Conservation (phyloP, 2,113 vertebrate species). For the Rhinoptilus africanus region DNA sequence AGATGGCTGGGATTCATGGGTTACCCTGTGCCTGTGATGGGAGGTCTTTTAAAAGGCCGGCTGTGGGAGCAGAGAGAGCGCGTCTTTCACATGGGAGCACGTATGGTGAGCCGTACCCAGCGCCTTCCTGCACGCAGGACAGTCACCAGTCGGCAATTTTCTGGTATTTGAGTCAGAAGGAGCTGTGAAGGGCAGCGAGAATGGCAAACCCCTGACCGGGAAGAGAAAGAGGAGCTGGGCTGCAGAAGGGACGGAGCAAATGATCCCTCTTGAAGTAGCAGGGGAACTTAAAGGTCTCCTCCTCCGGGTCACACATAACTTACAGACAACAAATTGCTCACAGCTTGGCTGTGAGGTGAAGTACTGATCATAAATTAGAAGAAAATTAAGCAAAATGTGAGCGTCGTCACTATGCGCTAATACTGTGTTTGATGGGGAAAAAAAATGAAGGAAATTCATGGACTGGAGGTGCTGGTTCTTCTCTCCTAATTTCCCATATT, state of each 20-base stretch:
- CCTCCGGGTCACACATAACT: not conserved
- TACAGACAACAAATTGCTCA: not conserved
- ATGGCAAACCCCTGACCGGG: not conserved
- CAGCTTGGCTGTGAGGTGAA: not conserved
- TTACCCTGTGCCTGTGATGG: fast-evolving
- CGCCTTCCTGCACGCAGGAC: not conserved
- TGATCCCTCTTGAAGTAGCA: not conserved
- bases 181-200: not conserved
- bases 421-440: not conserved
- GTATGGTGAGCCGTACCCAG: not conserved
- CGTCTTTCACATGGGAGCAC: not conserved
- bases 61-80: not conserved
- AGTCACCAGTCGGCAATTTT: not conserved
- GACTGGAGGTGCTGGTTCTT: not conserved
- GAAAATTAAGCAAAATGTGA: not conserved
- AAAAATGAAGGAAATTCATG: not conserved
- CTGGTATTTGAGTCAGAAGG: not conserved
- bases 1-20: not conserved
- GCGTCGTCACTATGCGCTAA: not conserved
- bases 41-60: not conserved
- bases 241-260: not conserved
- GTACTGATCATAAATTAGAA: not conserved
- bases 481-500: not conserved
- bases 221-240: not conserved
- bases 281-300: not conserved